These are phyloP conservation scores for Sebastes wilsoni DNA, from an alignment of 2,797 vertebrate genomes.

Conservation along the genomic window DNA sequence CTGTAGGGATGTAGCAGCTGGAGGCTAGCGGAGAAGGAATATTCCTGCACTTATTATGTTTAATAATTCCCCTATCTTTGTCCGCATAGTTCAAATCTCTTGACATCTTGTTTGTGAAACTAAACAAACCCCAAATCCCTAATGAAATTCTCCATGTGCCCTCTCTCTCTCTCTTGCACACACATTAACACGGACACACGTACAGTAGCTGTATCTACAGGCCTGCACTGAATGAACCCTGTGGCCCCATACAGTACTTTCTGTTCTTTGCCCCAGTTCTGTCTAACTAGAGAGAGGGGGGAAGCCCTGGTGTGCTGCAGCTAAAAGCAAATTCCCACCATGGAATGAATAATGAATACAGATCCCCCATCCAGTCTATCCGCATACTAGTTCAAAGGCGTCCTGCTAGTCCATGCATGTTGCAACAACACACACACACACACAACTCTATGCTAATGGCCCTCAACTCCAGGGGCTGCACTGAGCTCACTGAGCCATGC, in stretches of 20 bases:
- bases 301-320: slow-evolving; percentile 66
- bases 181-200: not conserved
- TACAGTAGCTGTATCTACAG: not conserved
- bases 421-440: slow-evolving; percentile 33
- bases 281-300: slow-evolving; percentile 58
- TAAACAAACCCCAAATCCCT: slow-evolving; percentile 4
- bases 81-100: slow-evolving; percentile 26
- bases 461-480: slow-evolving; percentile 37
- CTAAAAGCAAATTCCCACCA: slow-evolving; percentile 69
- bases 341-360: slow-evolving; percentile 77
- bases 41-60: slow-evolving; percentile 24
- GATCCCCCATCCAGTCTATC: slow-evolving; percentile 60
- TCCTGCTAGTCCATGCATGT: slow-evolving; percentile 65
- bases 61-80: slow-evolving; percentile 10
- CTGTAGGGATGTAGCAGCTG: slow-evolving; percentile 6
- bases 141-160: not conserved
- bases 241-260: not conserved
- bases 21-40: not conserved
- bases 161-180: not conserved
- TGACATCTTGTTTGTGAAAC: slow-evolving; percentile 9
- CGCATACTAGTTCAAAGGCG: slow-evolving; percentile 70
- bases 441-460: slow-evolving; percentile 70
- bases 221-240: slow-evolving; percentile 2
- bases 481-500: slow-evolving; percentile 57
- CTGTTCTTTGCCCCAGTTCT: slow-evolving; percentile 58